These are phyloP conservation scores for Barypeithes pellucidus DNA, from an alignment of 2,888 invertebrate genomes.

Conservation along the genomic window DNA sequence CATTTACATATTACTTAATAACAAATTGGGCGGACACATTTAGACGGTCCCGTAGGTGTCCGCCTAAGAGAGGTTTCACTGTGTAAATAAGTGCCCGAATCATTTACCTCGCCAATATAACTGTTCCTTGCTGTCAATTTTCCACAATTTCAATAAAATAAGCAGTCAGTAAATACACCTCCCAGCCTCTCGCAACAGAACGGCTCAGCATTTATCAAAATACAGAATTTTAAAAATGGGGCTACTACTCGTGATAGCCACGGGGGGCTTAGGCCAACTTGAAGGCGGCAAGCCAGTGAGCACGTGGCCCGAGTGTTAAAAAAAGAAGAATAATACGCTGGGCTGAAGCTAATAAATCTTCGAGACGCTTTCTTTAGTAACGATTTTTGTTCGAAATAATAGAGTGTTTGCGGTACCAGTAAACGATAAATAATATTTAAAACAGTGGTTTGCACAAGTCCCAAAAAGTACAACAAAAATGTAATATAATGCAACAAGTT, in stretches of 20 bases:
- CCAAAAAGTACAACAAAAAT: no score
- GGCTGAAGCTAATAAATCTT: conserved; percentile 43
- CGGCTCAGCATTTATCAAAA: conserved; percentile 50
- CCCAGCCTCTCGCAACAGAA: conserved; percentile 41
- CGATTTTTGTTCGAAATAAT: conserved; percentile 28
- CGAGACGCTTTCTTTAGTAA: conserved; percentile 35
- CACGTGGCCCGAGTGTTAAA: conserved; percentile 44
- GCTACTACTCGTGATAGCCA: conserved; percentile 45
- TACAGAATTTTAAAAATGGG: conserved; percentile 43
- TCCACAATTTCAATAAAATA: conserved; percentile 51
- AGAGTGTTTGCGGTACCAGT: conserved; percentile 1
- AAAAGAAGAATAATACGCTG: conserved; percentile 38
- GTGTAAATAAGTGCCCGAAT: not conserved
- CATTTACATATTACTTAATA: no score
- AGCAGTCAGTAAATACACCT: conserved; percentile 45
- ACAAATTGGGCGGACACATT: no score
- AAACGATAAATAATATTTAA: no score
- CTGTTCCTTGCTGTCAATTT: conserved; percentile 48
- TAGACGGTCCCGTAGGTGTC: no score
- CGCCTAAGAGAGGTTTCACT: no score
- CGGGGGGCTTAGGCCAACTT: conserved; percentile 27
- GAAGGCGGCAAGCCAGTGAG: conserved; percentile 43
- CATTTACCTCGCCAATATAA: conserved; percentile 23
- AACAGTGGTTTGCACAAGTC: no score
- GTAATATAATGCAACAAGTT: not conserved